Evolutionary conservation across 2,888 invertebrate species (phyloP), one percentile per base, ranked within the genome.

Genomic region (Schizaphis graminum): DNA sequence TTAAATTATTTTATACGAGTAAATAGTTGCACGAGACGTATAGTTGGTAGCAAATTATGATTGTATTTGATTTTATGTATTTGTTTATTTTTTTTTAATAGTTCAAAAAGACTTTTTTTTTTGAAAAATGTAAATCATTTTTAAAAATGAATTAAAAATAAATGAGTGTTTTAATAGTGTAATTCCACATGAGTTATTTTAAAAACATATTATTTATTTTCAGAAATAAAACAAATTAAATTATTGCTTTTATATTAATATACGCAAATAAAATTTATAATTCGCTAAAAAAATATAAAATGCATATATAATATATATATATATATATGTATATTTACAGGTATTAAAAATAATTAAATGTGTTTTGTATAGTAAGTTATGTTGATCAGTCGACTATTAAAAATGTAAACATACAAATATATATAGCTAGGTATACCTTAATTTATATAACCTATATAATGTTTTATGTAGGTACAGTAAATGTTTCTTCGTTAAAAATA

Each of bases 311-410:
- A 49, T 61, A 7, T 67, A 67, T n/a, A 61, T 77, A 67, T 61
- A 3, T 13, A 35, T 77, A 77, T 21, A 77, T 67, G 16, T 16
- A 35, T 77, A 77, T 77, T 77, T 21, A 77, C 35, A 77, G 1
- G 77, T 77, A 77, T 77, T 3, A 21, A 35, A 77, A 77, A 77
- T 44, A 35, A 77, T 77, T 35, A 35, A 35, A 77, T 21, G 21
- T 77, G 21, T 77, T 77, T 77, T 77, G 77, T 77, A 77, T 77
- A 77, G 77, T n/a, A n/a, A n/a, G n/a, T 77, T 77, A 35, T 41
- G 77, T 77, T 35, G 35, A 77, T 77, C 77, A 77, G 77, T 35
- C 35, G 3, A 77, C 77, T 77, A 77, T 77, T 77, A 77, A 77
- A 77, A 77, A 77, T 35, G 21, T 41, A 35, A 77, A 21, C 21